These are phyloP conservation scores for Sebastes iracundus DNA, from an alignment of 2,797 vertebrate species.

Conservation along the genomic window DNA sequence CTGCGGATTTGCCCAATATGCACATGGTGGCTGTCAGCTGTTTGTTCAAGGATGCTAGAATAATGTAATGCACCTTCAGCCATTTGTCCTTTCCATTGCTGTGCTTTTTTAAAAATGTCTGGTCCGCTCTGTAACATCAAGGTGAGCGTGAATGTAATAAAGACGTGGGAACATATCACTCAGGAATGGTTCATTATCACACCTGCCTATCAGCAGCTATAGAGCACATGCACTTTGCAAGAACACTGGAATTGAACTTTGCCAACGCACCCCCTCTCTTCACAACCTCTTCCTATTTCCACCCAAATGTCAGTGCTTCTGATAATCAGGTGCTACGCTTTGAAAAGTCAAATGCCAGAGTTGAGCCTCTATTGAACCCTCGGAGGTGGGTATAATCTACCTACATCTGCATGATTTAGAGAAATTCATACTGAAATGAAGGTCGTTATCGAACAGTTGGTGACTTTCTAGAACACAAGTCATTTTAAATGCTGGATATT, in stretches of 20 bases:
- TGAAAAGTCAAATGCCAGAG: constrained; percentile 52
- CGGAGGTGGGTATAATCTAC: constrained; percentile 16
- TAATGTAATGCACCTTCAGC: neutral
- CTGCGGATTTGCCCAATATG: neutral
- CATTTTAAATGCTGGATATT: constrained; percentile 27
- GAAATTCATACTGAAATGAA: constrained; percentile 10
- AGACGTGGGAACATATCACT: neutral
- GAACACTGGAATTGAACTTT: constrained; percentile 17
- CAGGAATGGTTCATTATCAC: neutral
- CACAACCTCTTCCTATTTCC: constrained; percentile 5
- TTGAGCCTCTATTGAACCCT: constrained; percentile 15
- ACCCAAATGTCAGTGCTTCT: constrained; percentile 55
- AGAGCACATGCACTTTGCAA: neutral
- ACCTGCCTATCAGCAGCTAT: constrained; percentile 2
- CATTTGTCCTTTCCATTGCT: neutral
- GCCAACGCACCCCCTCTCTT: neutral
- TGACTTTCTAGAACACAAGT: neutral
- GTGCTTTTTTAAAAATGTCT: neutral
- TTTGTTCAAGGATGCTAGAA: neutral
- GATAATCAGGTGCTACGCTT: constrained; percentile 38
- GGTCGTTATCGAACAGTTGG: constrained; percentile 1
- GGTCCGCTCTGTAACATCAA: neutral
- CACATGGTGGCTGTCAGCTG: neutral
- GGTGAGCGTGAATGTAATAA: neutral
- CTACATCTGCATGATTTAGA: constrained; percentile 18